Conservation (phyloP, 1,140 invertebrate species). For the Hyposmocoma kahamanoa region DNA sequence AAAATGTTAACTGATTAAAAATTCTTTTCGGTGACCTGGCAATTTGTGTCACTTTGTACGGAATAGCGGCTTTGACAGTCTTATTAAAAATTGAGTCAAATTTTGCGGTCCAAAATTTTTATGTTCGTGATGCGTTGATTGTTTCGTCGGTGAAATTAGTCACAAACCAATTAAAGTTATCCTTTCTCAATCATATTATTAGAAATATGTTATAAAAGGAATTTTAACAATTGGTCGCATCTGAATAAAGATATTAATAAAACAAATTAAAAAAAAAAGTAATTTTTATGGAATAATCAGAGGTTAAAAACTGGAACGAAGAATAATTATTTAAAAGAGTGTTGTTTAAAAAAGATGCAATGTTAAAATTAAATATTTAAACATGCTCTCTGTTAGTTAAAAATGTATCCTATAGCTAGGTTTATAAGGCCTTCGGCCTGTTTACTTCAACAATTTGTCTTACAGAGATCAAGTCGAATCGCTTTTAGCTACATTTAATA, state of each 20-base stretch:
- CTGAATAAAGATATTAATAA: constrained; percentile 16
- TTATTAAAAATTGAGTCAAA: constrained; percentile 44
- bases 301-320: constrained; percentile 36
- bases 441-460: constrained; percentile 69
- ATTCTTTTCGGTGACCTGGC: constrained; percentile 6
- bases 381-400: constrained; percentile 50
- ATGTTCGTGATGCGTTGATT: constrained; percentile 29
- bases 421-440: constrained; percentile 26
- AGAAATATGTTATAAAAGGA: constrained; percentile 59
- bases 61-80: no score
- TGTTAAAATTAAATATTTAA: constrained; percentile 61
- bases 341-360: constrained; percentile 25
- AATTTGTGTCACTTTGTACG: background rate
- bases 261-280: background rate
- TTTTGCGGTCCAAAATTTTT: constrained; percentile 32
- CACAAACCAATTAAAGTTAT: constrained; percentile 29
- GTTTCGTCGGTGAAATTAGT: constrained; percentile 17
- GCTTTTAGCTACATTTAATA: constrained; percentile 61
- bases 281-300: constrained; percentile 35
- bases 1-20: constrained; percentile 55
- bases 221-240: constrained; percentile 27
- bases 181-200: constrained; percentile 55
- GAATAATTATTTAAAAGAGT: background rate
- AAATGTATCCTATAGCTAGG: constrained; percentile 28
- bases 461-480: constrained; percentile 50